Percentiles rank a stretch among this genome's conserved stretches.
phyloP scores from a whole-genome alignment of 2,888 invertebrate species.

The Podotricha telesiphe region DNA sequence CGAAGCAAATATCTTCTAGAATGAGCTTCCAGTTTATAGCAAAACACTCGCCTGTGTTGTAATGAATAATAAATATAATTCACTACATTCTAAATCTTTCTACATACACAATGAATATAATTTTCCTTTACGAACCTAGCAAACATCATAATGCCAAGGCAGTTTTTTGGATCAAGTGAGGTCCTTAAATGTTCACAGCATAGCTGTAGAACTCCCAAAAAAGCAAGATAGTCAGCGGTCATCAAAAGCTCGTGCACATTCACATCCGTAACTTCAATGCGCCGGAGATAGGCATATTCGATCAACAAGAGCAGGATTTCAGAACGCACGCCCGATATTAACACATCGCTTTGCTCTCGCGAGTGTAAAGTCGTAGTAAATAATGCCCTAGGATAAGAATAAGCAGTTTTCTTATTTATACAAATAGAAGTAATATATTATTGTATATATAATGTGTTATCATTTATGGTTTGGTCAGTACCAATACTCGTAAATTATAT shows the following conservation, averaged over 20 bases:
- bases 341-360: slow-evolving; percentile 87
- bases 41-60: slow-evolving; percentile 86
- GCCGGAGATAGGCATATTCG: slow-evolving; percentile 93
- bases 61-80: not conserved
- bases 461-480: too few species aligned
- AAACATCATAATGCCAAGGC: slow-evolving; percentile 93
- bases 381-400: slow-evolving; percentile 84
- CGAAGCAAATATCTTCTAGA: slow-evolving; percentile 89
- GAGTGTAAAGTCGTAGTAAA: slow-evolving; percentile 92
- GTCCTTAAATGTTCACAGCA: slow-evolving; percentile 90
- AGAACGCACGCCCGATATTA: slow-evolving; percentile 90
- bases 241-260: slow-evolving; percentile 93
- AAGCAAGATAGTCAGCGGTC: slow-evolving; percentile 94
- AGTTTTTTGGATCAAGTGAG: slow-evolving; percentile 89
- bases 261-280: slow-evolving; percentile 88
- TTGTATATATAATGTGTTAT: too few species aligned
- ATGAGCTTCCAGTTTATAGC: slow-evolving; percentile 87
- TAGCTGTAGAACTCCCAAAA: slow-evolving; percentile 90
- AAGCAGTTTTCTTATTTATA: not conserved
- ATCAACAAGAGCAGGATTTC: slow-evolving; percentile 91
- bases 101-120: not conserved
- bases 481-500: too few species aligned
- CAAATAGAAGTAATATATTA: too few species aligned
- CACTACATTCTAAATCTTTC: not conserved
- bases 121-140: slow-evolving; percentile 81